Base-by-base conservation (phyloP, 2,797 vertebrate species). In the Coregonus ussuriensis region DNA sequence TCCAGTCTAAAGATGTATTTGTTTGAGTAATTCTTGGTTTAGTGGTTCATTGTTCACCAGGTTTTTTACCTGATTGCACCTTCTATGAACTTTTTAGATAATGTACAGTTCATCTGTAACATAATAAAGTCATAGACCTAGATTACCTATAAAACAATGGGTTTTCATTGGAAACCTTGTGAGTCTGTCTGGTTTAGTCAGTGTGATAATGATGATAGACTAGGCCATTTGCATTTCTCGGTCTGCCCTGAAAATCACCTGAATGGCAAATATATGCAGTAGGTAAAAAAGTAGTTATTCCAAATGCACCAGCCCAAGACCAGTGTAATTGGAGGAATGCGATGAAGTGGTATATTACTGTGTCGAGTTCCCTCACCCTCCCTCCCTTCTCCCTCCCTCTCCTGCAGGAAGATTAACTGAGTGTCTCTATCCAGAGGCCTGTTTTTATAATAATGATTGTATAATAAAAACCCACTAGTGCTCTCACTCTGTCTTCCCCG, bases 381-480 rank as follows among this genome's bases (percentile, higher is more conserved):
- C 41, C 41, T 47, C 41, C 41, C 41, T 47, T 41, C 41, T 41
- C 41, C 41, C 41, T 47, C 41, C 7, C 41, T 47, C 41, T 47
- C 41, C 9, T 11, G 77, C 77, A 72, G 73, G 79, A 79, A 82
- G 82, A 89, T 89, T 85, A 87, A 80, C 81, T 77, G 77, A 71
- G 72, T 78, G 72, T 76, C 82, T 47, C 41, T 79, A 79, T 79
- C 86, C 77, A 86, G 37, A 67, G 51, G 15, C 41, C 31, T 37
- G n/a, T 88, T 73, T 73, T 83, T 72, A 72, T 63, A 83, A 84
- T 90, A 89, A 91, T 89, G 84, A 83, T 81, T 66, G 41, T 84
- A 81, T 89, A 90, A 89, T 89, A 83, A 81, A 81, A 79, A 84
- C 81, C 72, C 80, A 79, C 74, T 84, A 77, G 77, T 11, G 77